Conservation (phyloP, 2,797 vertebrate genomes). For the Loris lydekkerianus region DNA sequence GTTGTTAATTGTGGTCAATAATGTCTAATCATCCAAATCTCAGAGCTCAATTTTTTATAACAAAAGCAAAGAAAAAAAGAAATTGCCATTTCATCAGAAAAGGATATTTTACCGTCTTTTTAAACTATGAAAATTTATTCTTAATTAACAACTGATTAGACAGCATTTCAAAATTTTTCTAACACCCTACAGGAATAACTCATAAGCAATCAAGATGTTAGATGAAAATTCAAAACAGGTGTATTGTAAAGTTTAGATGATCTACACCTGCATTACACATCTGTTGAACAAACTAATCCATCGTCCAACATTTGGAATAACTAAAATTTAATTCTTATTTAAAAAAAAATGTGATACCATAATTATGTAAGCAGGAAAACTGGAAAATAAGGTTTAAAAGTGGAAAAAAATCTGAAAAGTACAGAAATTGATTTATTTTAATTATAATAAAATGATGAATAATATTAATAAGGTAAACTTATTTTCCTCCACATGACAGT, state of each 20-base stretch:
- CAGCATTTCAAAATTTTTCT: constrained; percentile 83
- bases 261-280: constrained; percentile 85
- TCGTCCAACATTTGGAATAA: constrained; percentile 18
- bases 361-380: not conserved
- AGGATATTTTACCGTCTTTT: constrained; percentile 76
- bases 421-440: not conserved
- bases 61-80: constrained; percentile 65
- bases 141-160: constrained; percentile 87
- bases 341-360: not conserved
- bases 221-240: constrained; percentile 86
- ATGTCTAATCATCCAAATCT: constrained; percentile 53
- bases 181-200: constrained; percentile 86
- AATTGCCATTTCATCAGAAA: constrained; percentile 71
- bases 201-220: constrained; percentile 87
- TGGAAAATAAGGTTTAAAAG: not conserved
- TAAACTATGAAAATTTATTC: constrained; percentile 85
- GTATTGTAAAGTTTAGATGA: constrained; percentile 83
- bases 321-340: not conserved
- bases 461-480: not conserved
- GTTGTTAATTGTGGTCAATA: constrained; percentile 42
- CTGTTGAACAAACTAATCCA: constrained; percentile 81
- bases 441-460: constrained; percentile 43
- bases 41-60: constrained; percentile 67
- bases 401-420: not conserved
- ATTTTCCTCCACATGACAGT: not conserved